phyloP scores from a whole-genome alignment of 2,797 vertebrate genomes.

The Leucoraja ocellata region DNA sequence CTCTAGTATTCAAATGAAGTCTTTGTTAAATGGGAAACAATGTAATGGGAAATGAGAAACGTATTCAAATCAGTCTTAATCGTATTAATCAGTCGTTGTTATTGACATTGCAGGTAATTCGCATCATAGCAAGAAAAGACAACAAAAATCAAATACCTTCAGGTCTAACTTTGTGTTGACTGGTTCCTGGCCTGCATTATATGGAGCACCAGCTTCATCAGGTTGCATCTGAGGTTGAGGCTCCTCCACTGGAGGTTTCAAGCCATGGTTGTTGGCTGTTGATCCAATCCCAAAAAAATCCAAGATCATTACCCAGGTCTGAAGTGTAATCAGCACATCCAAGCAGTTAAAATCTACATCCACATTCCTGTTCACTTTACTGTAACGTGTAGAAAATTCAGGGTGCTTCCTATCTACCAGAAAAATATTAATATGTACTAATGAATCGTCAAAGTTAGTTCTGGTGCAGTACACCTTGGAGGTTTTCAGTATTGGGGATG shows the following conservation, averaged over 20 bases:
- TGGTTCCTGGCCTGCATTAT: constrained; percentile 53
- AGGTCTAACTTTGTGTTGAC: constrained; percentile 86
- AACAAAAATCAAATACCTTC: constrained; percentile 64
- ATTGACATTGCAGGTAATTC: background rate
- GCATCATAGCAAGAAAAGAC: background rate
- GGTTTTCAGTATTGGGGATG: constrained; percentile 71
- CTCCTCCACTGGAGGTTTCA: constrained; percentile 61
- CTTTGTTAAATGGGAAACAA: background rate
- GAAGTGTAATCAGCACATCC: constrained; percentile 87
- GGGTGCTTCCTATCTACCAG: constrained; percentile 88
- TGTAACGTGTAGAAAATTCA: constrained; percentile 76
- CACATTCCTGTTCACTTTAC: constrained; percentile 73
- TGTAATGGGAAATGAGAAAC: background rate
- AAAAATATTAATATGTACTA: constrained; percentile 89
- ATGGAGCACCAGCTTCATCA: constrained; percentile 47
- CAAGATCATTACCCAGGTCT: constrained; percentile 96
- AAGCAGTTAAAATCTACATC: constrained; percentile 96
- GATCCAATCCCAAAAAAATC: constrained; percentile 97
- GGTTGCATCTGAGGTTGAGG: constrained; percentile 53
- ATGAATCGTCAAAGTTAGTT: constrained; percentile 81
- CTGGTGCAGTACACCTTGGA: constrained; percentile 54
- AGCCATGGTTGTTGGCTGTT: constrained; percentile 86
- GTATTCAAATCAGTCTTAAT: background rate
- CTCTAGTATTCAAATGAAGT: background rate
- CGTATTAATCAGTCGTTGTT: background rate